A percentile compares a stretch with the other conserved stretches of the same genome.
Evolutionary conservation across 1,140 invertebrate species (phyloP).

Genomic region (Glossosoma conforme): DNA sequence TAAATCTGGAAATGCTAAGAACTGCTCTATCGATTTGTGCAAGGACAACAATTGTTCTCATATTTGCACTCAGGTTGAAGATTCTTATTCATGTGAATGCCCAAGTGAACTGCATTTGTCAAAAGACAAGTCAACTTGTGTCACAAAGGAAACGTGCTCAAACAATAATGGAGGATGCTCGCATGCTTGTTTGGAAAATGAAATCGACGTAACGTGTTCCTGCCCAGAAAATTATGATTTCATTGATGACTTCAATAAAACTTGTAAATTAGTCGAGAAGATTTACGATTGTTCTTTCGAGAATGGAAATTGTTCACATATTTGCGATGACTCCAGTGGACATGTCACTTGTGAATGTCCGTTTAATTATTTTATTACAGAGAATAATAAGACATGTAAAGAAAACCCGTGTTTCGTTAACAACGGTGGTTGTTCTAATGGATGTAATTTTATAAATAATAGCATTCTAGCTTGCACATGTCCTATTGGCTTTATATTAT

Average conservation of each 20-base stretch:
- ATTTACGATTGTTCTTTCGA: constrained; percentile 39
- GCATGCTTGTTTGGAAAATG: background rate
- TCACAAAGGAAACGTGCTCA: constrained; percentile 37
- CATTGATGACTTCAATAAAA: background rate
- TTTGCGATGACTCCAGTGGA: background rate
- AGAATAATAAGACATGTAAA: constrained; percentile 1
- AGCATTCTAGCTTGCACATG: too few relatives aligned
- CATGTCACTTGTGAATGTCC: background rate
- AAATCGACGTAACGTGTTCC: background rate
- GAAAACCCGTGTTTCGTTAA: constrained; percentile 30
- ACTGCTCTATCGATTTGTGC: constrained; percentile 59
- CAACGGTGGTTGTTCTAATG: too few relatives aligned
- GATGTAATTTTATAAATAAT: too few relatives aligned
- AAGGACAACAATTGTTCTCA: constrained; percentile 28
- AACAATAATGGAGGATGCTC: constrained; percentile 23
- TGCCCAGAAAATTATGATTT: background rate
- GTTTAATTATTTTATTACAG: background rate
- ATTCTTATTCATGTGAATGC: constrained; percentile 25
- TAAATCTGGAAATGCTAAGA: constrained; percentile 37
- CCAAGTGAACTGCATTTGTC: constrained; percentile 30
- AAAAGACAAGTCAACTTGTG: constrained; percentile 21
- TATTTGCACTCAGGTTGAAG: constrained; percentile 34
- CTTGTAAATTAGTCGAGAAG: background rate
- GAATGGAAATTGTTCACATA: constrained; percentile 7
- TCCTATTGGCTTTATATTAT: too few relatives aligned